These are phyloP conservation scores for Perdita meconis DNA, from an alignment of 2,888 invertebrate species.

Conservation along the genomic window DNA sequence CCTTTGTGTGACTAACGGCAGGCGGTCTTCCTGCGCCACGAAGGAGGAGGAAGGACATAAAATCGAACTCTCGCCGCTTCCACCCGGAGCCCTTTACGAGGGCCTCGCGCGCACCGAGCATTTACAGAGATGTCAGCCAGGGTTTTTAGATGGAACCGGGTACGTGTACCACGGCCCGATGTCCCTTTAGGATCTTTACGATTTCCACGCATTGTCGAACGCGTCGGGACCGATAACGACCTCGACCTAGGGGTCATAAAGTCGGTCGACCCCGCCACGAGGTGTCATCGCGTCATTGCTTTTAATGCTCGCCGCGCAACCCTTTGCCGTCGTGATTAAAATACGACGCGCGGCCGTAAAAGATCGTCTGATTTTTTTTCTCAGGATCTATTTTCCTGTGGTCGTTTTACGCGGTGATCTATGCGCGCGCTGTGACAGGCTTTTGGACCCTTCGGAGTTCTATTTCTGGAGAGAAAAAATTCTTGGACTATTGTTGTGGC, in stretches of 20 bases:
- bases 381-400: neutral
- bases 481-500: neutral
- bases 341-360: conserved; percentile 30
- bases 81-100: conserved; percentile 64
- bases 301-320: conserved; percentile 25
- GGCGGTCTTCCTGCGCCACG: conserved; percentile 58
- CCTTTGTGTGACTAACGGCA: conserved; percentile 63
- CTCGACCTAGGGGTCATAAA: conserved; percentile 69
- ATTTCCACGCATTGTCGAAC: conserved; percentile 66
- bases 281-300: conserved; percentile 58
- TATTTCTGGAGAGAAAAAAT: neutral
- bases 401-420: neutral
- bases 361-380: conserved; percentile 15
- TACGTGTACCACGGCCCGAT: conserved; percentile 59
- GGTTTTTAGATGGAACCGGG: conserved; percentile 53
- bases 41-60: conserved; percentile 60
- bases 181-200: conserved; percentile 70
- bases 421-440: neutral
- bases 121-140: conserved; percentile 71
- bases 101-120: conserved; percentile 48
- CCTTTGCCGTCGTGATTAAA: conserved; percentile 30
- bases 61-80: conserved; percentile 63
- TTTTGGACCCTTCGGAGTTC: neutral
- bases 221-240: conserved; percentile 61
- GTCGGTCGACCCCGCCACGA: conserved; percentile 60